A percentile compares a stretch with the other conserved stretches of the same genome.
These are phyloP conservation scores for Anarrhichthys ocellatus DNA, from an alignment of 2,113 vertebrate genomes.

Conservation along the genomic window DNA sequence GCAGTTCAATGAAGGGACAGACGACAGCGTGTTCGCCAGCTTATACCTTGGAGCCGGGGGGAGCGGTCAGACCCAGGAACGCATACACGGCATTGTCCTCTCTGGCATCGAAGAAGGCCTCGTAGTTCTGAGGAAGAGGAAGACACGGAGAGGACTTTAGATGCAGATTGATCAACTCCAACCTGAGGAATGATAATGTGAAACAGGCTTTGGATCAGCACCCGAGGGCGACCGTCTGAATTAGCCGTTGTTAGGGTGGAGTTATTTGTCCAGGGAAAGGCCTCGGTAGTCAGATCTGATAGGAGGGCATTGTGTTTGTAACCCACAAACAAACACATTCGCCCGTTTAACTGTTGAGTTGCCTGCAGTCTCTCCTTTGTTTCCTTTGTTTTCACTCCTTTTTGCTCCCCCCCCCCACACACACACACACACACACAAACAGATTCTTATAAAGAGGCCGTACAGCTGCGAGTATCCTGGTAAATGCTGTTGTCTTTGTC, in stretches of 20 bases:
- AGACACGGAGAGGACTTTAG: conserved; percentile 9
- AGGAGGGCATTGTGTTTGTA: conserved; percentile 39
- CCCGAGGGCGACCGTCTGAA: conserved; percentile 29
- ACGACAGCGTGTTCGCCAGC: not conserved
- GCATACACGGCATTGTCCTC: conserved; percentile 96
- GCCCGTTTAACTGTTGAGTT: conserved; percentile 21
- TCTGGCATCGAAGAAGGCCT: conserved; percentile 95
- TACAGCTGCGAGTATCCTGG: conserved; percentile 44
- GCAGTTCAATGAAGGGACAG: conserved; percentile 16
- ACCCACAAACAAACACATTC: conserved; percentile 37
- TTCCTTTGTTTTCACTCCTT: conserved; percentile 45
- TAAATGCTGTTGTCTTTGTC: conserved; percentile 49
- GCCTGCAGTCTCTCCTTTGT: not conserved
- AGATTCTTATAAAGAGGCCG: conserved; percentile 1
- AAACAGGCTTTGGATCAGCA: conserved; percentile 40
- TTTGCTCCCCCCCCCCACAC: conserved; percentile 1
- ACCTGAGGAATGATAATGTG: conserved; percentile 38
- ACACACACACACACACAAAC: conserved; percentile 31
- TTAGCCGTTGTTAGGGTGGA: not conserved
- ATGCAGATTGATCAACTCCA: conserved; percentile 5
- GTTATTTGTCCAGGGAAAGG: conserved; percentile 52
- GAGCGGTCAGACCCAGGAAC: conserved; percentile 94
- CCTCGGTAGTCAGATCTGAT: conserved; percentile 34
- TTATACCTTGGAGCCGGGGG: conserved; percentile 94
- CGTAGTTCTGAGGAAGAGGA: conserved; percentile 87